These are phyloP conservation scores for Notarius lentiginosus DNA, from an alignment of 2,113 vertebrate genomes.

Conservation along the genomic window DNA sequence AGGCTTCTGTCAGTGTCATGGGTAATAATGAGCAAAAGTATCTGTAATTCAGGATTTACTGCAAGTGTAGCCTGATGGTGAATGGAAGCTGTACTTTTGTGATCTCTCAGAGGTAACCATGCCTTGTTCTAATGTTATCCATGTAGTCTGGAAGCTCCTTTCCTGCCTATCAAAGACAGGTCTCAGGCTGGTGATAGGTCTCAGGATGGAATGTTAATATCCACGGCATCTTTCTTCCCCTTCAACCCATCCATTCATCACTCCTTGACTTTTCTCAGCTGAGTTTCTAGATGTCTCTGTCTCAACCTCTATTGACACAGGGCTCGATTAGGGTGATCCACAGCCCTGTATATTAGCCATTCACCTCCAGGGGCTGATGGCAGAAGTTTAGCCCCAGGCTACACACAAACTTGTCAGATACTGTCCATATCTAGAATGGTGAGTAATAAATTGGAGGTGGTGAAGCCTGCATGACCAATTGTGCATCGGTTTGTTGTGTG, in stretches of 20 bases:
- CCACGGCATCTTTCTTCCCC: slow-evolving; percentile 64
- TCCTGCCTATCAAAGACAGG: slow-evolving; percentile 53
- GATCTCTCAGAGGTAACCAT: background rate
- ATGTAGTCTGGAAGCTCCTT: slow-evolving; percentile 21
- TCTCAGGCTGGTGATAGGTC: slow-evolving; percentile 7
- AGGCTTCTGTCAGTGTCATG: background rate
- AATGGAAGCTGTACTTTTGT: slow-evolving; percentile 10
- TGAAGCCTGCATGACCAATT: background rate
- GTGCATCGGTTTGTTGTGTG: background rate
- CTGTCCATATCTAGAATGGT: background rate
- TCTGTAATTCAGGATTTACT: background rate
- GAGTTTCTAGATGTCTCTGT: slow-evolving; percentile 37
- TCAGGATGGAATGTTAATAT: slow-evolving; percentile 57
- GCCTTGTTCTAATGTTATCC: slow-evolving; percentile 1
- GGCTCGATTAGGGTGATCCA: slow-evolving; percentile 69
- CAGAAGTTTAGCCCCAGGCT: slow-evolving; percentile 34
- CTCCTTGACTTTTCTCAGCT: slow-evolving; percentile 56
- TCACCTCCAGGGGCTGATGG: slow-evolving; percentile 36
- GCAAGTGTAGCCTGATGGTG: background rate
- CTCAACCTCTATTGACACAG: slow-evolving; percentile 57
- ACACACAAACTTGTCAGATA: background rate
- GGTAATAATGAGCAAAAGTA: slow-evolving; percentile 11
- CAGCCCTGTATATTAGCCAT: slow-evolving; percentile 60
- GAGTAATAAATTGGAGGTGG: background rate
- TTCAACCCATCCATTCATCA: slow-evolving; percentile 61